Evolutionary conservation across 2,113 vertebrate species (phyloP), one percentile per base, ranked within the genome.

Genomic region (Cynoglossus semilaevis): DNA sequence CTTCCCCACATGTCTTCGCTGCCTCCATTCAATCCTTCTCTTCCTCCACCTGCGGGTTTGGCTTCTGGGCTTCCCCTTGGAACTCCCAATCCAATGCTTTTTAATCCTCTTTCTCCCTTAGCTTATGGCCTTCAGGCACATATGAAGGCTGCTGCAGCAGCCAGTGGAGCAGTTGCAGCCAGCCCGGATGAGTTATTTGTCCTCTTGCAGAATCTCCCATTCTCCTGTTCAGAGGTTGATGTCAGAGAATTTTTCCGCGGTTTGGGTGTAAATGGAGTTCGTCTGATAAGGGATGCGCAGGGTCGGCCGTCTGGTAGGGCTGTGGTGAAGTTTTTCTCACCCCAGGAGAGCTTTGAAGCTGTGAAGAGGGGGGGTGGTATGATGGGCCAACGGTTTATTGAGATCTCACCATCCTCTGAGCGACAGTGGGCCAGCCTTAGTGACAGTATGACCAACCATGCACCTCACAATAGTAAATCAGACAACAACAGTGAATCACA

Each of bases 341-440:
- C 95, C 56, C 96, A 97, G 85, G 96, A 99, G 76, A 93, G 95
- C 0, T 97, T 94, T 87, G 97, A 99, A 91, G 95, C 96, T 62
- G 88, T 97, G 70, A 98, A 96, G 76, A 86, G 95, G 54, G 94
- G 96, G 64, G 89, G 93, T 77, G 96, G 93, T 82, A 92, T 96
- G 89, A 93, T 99, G 90, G 96, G 96, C 76, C 96, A 98, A 84
- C 92, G 95, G 69, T 98, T 94, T 84, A 92, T 99, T 69, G 96
- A 99, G 85, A 91, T 99, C 72, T 91, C 87, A 56, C 95, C 95
- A 56, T 92, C 94, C 14, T 94, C 95, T 70, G 97, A 99, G 77
- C 94, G 93, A 58, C 96, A 99, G 50, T 99, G 97, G 97, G 58
- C 44, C 9, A 92, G 94, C 76, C 85, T 94, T 80, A 84, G 82